Evolutionary conservation across 2,797 vertebrate species (phyloP).

Genomic region (Dryobates pubescens): DNA sequence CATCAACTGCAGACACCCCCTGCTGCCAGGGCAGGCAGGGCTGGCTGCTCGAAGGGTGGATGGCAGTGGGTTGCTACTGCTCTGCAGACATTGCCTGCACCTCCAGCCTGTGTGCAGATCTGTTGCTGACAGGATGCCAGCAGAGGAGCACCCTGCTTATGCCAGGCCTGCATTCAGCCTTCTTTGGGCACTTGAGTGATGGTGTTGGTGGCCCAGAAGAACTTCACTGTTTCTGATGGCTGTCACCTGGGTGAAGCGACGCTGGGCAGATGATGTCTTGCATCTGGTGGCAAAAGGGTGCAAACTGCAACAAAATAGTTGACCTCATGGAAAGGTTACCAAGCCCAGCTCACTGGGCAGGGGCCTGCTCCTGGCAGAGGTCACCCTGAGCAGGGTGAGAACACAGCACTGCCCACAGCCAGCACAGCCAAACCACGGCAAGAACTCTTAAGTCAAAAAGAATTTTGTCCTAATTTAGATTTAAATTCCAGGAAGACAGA

Average conservation of each 20-base stretch:
- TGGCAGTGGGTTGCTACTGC: neutral
- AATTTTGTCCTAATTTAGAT: constrained; percentile 58
- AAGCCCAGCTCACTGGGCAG: neutral
- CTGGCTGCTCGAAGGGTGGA: neutral
- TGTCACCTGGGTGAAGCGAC: neutral
- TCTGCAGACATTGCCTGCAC: neutral
- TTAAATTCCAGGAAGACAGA: constrained; percentile 29
- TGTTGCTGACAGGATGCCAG: neutral
- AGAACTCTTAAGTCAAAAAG: neutral
- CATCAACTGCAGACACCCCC: neutral
- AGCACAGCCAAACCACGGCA: neutral
- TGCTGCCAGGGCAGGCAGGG: neutral
- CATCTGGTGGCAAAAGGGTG: neutral
- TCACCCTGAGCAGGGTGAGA: neutral
- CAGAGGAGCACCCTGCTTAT: neutral
- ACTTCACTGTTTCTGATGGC: neutral
- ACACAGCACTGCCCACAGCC: neutral
- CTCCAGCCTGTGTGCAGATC: neutral
- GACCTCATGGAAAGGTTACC: neutral
- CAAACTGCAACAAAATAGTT: neutral
- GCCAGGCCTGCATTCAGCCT: neutral
- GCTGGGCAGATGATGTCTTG: neutral
- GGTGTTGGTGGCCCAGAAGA: neutral
- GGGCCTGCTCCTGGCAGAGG: neutral
- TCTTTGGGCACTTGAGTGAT: neutral